A percentile compares a stretch with the other conserved stretches of the same genome.
Evolutionary conservation across 2,113 vertebrate species (phyloP).

Genomic region (Vulpes vulpes): DNA sequence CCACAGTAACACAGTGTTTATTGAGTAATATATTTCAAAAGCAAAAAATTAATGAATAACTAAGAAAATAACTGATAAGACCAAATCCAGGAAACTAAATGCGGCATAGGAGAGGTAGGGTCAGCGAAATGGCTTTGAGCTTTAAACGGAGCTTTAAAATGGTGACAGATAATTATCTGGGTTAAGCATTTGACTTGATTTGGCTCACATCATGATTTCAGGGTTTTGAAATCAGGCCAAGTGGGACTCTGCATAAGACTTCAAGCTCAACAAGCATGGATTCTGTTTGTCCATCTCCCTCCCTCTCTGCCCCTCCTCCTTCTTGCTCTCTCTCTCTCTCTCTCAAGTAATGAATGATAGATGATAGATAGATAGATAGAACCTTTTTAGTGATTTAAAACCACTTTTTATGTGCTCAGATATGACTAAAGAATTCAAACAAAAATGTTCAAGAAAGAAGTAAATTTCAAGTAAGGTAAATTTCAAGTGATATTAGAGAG

Average conservation of each 20-base stretch:
- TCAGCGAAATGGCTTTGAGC: not conserved
- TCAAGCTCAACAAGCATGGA: not conserved
- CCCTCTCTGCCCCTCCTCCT: not conserved
- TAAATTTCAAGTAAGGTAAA: not conserved
- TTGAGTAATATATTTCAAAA: not conserved
- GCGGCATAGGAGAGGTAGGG: not conserved
- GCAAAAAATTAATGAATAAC: constrained; percentile 8
- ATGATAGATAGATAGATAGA: not conserved
- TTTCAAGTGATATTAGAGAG: not conserved
- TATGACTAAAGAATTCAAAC: not conserved
- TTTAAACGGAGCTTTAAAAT: constrained; percentile 3
- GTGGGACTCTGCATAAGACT: not conserved
- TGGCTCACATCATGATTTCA: not conserved
- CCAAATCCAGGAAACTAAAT: not conserved
- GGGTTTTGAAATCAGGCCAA: not conserved
- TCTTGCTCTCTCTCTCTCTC: not conserved
- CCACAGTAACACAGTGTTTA: not conserved
- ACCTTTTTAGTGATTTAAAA: not conserved
- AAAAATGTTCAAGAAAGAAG: not conserved
- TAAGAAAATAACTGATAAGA: not conserved
- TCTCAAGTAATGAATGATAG: not conserved
- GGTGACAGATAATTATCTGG: not conserved
- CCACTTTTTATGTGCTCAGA: not conserved
- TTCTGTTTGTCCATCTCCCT: not conserved
- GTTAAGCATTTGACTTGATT: not conserved